Conservation (phyloP, 2,888 invertebrate genomes). For the Punctoribates punctum region DNA sequence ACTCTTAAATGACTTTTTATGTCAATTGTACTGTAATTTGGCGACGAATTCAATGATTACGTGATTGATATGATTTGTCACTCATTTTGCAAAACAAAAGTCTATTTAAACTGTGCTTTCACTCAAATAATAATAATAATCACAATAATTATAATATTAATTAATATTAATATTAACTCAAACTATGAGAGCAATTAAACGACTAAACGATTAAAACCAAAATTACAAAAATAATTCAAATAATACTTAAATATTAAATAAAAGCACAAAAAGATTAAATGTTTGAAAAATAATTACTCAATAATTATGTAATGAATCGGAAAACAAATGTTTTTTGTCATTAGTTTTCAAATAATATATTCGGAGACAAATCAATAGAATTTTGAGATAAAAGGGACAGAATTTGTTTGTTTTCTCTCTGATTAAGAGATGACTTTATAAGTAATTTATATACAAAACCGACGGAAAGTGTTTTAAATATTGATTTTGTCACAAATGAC, state of each 20-base stretch:
- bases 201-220: background rate
- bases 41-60: background rate
- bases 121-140: background rate
- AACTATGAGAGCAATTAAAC: background rate
- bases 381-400: too few species aligned
- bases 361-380: too few species aligned
- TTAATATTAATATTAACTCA: background rate
- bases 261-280: background rate
- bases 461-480: background rate
- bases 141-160: background rate
- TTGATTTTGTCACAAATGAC: too few species aligned
- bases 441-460: background rate
- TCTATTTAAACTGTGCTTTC: background rate
- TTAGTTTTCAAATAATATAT: too few species aligned
- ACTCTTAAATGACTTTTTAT: slow-evolving; percentile 4
- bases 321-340: too few species aligned
- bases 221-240: background rate
- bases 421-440: background rate
- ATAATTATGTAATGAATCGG: background rate
- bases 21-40: slow-evolving; percentile 6
- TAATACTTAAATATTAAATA: slow-evolving; percentile 2
- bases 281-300: background rate
- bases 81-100: background rate
- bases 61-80: slow-evolving; percentile 1
- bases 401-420: background rate